Percentiles rank a stretch among this genome's conserved stretches.
These are phyloP conservation scores for Erithacus rubecula DNA, from an alignment of 2,797 vertebrate genomes.

Conservation along the genomic window DNA sequence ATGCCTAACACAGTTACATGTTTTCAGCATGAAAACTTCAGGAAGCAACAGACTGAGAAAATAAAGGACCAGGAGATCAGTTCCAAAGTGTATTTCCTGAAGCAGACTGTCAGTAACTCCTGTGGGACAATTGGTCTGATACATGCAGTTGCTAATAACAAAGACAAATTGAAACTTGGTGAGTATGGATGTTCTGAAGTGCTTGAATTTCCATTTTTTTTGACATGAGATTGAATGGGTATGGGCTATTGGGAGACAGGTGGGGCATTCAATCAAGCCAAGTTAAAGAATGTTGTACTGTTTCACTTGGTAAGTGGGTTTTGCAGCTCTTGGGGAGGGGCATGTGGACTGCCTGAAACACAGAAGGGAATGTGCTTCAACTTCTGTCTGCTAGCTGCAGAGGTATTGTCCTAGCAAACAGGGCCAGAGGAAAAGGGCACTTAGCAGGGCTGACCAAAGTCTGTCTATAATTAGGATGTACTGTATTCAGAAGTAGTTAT, in stretches of 20 bases:
- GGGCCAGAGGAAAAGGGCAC: neutral
- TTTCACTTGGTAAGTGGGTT: neutral
- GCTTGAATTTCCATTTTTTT: neutral
- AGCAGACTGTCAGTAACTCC: constrained; percentile 90
- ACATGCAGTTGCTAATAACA: constrained; percentile 92
- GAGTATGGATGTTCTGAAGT: constrained; percentile 57
- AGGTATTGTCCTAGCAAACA: neutral
- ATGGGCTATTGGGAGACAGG: neutral
- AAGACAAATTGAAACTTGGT: constrained; percentile 88
- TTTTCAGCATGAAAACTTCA: constrained; percentile 90
- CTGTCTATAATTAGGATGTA: neutral
- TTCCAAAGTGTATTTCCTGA: constrained; percentile 91
- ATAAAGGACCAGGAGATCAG: constrained; percentile 77
- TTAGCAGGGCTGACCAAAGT: neutral
- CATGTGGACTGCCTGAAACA: neutral
- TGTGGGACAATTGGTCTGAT: constrained; percentile 95
- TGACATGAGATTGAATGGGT: neutral
- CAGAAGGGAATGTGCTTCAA: neutral
- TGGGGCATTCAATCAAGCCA: neutral
- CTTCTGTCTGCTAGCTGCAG: neutral
- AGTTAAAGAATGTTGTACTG: neutral
- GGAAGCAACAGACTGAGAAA: constrained; percentile 86
- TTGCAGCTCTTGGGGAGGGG: neutral
- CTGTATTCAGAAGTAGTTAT: neutral
- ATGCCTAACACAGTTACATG: neutral